Percentiles rank a stretch among this genome's conserved stretches.
These are phyloP conservation scores for Thumatha senex DNA, from an alignment of 2,888 invertebrate genomes.

Conservation along the genomic window DNA sequence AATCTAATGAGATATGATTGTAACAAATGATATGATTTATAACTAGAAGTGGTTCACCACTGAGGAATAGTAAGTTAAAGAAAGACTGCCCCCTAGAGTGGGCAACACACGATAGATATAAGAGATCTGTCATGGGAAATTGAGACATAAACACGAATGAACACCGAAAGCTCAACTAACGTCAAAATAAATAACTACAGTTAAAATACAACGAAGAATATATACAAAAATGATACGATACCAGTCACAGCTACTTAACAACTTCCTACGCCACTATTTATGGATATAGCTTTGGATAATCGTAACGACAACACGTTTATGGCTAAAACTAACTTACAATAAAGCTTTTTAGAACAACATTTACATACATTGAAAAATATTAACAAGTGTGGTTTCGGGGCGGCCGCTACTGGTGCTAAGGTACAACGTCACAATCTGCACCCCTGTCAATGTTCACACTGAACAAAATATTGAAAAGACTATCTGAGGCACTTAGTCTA, in stretches of 20 bases:
- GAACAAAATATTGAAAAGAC: constrained; percentile 31
- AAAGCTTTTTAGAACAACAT: constrained; percentile 81
- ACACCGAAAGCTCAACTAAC: constrained; percentile 69
- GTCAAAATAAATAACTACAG: constrained; percentile 76
- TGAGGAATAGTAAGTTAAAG: constrained; percentile 12
- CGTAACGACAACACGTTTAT: constrained; percentile 69
- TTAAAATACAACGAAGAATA: constrained; percentile 59
- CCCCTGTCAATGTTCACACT: constrained; percentile 16
- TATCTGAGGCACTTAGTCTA: constrained; percentile 36
- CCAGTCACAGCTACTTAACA: constrained; percentile 60
- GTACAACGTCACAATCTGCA: constrained; percentile 26
- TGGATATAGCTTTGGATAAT: constrained; percentile 78
- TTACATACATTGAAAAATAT: constrained; percentile 71
- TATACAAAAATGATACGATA: constrained; percentile 65
- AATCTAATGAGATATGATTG: constrained; percentile 24
- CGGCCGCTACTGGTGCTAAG: constrained; percentile 38
- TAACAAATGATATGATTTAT: constrained; percentile 43
- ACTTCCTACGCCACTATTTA: constrained; percentile 65
- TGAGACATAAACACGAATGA: constrained; percentile 53
- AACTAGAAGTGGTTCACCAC: constrained; percentile 25
- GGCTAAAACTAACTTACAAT: constrained; percentile 78
- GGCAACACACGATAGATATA: constrained; percentile 38
- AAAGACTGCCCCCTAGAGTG: constrained; percentile 34
- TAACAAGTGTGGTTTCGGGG: constrained; percentile 55
- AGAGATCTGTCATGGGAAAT: constrained; percentile 65